phyloP scores from a whole-genome alignment of 2,888 invertebrate genomes.

The Ophioninae sp. region DNA sequence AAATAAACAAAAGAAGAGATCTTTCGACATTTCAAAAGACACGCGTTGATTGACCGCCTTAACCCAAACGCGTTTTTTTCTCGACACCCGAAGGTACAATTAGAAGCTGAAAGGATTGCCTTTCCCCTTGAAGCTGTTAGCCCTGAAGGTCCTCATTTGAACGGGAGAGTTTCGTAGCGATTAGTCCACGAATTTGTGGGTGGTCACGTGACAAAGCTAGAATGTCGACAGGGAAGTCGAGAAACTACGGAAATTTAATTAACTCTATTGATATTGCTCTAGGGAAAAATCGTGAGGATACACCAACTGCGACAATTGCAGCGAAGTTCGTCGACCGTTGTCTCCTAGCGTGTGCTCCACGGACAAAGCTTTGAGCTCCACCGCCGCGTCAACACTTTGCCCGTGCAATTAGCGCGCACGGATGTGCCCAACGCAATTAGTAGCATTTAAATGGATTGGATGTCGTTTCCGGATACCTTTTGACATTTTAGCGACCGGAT shows the following conservation, averaged over 20 bases:
- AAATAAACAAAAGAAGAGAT: too few species aligned
- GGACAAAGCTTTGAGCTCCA: slow-evolving; percentile 11
- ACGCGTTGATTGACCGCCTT: neutral
- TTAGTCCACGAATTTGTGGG: neutral
- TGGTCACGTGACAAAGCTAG: neutral
- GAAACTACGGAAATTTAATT: neutral
- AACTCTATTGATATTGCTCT: neutral
- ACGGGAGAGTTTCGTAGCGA: neutral
- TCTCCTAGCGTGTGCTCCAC: neutral
- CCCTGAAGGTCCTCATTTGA: too few species aligned
- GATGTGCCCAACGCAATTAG: slow-evolving; percentile 2
- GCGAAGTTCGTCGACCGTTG: slow-evolving; percentile 1
- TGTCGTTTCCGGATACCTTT: slow-evolving; percentile 3
- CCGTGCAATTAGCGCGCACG: slow-evolving; percentile 16
- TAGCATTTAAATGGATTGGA: slow-evolving; percentile 1
- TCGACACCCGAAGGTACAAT: neutral
- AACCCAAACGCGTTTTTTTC: neutral
- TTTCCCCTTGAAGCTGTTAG: too few species aligned
- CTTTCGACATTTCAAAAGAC: too few species aligned
- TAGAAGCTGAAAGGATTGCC: neutral
- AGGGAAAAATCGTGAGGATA: neutral
- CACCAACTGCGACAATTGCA: neutral
- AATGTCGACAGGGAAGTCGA: neutral
- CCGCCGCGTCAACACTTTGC: slow-evolving; percentile 9
- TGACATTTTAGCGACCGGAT: neutral